phyloP scores from a whole-genome alignment of 92 coral and sea anemone genomes.

The Siderastrea siderea region DNA sequence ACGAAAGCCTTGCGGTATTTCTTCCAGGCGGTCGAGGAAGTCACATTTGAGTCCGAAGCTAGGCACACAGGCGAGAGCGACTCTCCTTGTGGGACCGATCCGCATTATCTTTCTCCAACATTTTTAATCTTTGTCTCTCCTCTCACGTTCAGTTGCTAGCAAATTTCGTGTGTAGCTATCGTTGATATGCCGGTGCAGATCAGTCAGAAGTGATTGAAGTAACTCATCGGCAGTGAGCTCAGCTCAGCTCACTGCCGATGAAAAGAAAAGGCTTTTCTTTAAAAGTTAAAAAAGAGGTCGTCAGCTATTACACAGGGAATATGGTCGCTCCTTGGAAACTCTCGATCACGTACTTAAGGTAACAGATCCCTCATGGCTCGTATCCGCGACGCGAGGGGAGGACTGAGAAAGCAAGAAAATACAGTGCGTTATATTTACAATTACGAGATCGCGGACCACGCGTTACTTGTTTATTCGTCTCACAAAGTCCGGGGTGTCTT shows the following conservation, averaged over 20 bases:
- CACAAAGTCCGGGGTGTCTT: not conserved
- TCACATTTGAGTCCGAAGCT: conserved; percentile 54
- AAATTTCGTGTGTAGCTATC: too few species aligned
- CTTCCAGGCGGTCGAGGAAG: conserved; percentile 54
- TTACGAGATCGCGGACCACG: not conserved
- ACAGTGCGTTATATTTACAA: not conserved
- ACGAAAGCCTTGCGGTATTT: conserved; percentile 22
- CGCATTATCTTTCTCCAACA: not conserved
- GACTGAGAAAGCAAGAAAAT: not conserved
- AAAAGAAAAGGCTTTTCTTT: too few species aligned
- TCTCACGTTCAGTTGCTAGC: not conserved
- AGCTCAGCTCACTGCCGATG: too few species aligned
- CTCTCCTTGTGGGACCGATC: not conserved
- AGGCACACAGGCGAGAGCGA: conserved; percentile 5
- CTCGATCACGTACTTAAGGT: too few species aligned
- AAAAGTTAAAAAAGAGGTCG: too few species aligned
- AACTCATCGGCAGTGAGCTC: too few species aligned
- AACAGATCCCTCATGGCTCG: too few species aligned
- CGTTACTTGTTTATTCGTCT: not conserved
- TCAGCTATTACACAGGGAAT: too few species aligned
- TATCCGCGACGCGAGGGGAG: too few species aligned
- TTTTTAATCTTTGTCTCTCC: not conserved
- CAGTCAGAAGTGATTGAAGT: not conserved
- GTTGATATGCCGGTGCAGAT: not conserved
- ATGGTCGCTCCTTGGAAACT: too few species aligned